Percentiles rank a stretch among this genome's conserved stretches.
These are phyloP conservation scores for Pelusios castaneus DNA, from an alignment of 2,113 vertebrate species.

Conservation along the genomic window DNA sequence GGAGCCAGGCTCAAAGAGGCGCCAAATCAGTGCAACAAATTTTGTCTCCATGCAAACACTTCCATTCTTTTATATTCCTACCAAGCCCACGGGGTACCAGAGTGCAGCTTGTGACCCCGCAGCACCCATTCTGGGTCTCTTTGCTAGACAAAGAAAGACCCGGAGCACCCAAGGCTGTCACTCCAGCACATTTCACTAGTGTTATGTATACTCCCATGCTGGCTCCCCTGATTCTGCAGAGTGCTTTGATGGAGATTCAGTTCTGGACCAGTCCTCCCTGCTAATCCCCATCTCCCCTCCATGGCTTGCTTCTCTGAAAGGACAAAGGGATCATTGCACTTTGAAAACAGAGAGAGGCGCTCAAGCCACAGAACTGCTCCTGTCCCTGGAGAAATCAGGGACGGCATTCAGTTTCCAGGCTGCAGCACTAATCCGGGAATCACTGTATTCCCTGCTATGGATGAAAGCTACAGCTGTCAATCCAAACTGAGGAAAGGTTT, in stretches of 20 bases:
- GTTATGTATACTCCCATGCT: neutral
- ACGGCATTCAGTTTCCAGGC: neutral
- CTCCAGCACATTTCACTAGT: neutral
- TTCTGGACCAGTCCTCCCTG: neutral
- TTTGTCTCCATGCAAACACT: neutral
- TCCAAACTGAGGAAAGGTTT: neutral
- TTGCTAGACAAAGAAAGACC: neutral
- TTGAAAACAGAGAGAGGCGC: neutral
- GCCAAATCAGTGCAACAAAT: neutral
- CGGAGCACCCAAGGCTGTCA: neutral
- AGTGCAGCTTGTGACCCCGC: too few species aligned
- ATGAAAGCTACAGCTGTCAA: neutral
- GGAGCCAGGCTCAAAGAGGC: neutral
- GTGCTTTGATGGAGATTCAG: neutral
- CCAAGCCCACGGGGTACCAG: neutral
- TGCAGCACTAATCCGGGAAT: neutral
- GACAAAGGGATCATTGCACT: too few species aligned
- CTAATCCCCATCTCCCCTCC: neutral
- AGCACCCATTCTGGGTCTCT: neutral
- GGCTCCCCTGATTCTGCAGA: neutral
- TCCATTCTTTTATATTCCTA: neutral
- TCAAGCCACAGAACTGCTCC: neutral
- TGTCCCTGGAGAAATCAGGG: neutral
- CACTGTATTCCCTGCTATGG: accelerated
- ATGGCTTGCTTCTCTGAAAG: neutral